Conservation (phyloP, 1,140 invertebrate genomes). For the Ptiloglossa arizonensis region DNA sequence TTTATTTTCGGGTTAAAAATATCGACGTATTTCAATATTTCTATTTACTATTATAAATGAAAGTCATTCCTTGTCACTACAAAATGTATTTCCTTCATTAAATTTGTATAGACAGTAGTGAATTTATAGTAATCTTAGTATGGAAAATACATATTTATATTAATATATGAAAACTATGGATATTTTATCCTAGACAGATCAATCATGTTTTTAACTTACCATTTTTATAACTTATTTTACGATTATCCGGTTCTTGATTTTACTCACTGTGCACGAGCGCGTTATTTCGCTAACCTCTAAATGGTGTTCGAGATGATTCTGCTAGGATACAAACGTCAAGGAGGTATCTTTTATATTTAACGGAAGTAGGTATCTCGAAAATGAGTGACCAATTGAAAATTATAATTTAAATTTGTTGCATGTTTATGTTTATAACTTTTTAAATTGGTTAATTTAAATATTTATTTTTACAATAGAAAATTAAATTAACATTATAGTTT, state of each 20-base stretch:
- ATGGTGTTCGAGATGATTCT: conserved; percentile 46
- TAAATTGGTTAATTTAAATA: too few relatives aligned
- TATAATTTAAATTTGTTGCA: not conserved
- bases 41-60: not conserved
- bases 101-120: not conserved
- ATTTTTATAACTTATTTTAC: conserved; percentile 26
- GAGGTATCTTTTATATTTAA: conserved; percentile 2
- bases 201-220: conserved; percentile 2
- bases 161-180: not conserved
- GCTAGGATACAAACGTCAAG: conserved; percentile 13
- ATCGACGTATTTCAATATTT: too few relatives aligned
- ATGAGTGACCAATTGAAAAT: conserved; percentile 3
- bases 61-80: not conserved
- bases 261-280: conserved; percentile 25
- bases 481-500: too few relatives aligned
- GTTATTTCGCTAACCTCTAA: conserved; percentile 28
- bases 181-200: not conserved
- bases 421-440: too few relatives aligned
- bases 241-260: not conserved
- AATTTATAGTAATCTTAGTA: not conserved
- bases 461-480: too few relatives aligned
- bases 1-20: not conserved
- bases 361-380: not conserved
- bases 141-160: not conserved
- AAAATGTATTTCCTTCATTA: not conserved